Percentiles rank a stretch among this genome's conserved stretches.
Conservation (phyloP, 2,113 vertebrate species). For the Silurus meridionalis region DNA sequence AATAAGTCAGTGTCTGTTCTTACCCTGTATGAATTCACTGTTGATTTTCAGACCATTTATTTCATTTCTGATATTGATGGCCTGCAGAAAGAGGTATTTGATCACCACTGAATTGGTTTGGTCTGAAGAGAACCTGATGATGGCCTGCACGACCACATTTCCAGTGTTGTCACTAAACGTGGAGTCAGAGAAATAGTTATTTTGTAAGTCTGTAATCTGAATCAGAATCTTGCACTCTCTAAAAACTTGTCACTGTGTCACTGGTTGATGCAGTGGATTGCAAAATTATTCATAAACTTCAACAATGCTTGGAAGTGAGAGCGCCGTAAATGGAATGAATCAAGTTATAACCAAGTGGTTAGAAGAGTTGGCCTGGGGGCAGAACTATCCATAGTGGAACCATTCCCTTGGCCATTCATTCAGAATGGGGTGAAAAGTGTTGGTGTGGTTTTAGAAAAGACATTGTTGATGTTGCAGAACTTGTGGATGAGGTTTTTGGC, state of each 20-base stretch:
- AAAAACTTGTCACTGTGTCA: not conserved
- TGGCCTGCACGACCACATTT: constrained; percentile 55
- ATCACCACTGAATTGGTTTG: fast-evolving
- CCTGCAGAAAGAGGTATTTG: fast-evolving
- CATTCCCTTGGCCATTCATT: not conserved
- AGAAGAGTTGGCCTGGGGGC: too few species aligned
- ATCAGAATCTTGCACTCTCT: not conserved
- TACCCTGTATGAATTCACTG: constrained; percentile 44
- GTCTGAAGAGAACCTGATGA: constrained; percentile 44
- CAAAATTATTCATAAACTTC: not conserved
- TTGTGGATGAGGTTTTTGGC: not conserved
- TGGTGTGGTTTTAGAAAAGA: not conserved
- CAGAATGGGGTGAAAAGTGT: not conserved
- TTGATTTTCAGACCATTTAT: constrained; percentile 44
- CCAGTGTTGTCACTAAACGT: constrained; percentile 46
- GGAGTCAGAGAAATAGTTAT: not conserved
- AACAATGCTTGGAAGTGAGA: not conserved
- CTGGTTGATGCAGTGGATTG: not conserved
- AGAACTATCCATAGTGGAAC: too few species aligned
- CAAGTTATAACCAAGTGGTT: too few species aligned
- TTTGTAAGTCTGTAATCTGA: not conserved
- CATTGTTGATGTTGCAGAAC: not conserved
- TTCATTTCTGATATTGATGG: not conserved
- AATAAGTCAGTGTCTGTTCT: not conserved
- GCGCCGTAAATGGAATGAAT: not conserved